Evolutionary conservation across 1,140 invertebrate species (phyloP).

Genomic region (Adelges cooleyi): DNA sequence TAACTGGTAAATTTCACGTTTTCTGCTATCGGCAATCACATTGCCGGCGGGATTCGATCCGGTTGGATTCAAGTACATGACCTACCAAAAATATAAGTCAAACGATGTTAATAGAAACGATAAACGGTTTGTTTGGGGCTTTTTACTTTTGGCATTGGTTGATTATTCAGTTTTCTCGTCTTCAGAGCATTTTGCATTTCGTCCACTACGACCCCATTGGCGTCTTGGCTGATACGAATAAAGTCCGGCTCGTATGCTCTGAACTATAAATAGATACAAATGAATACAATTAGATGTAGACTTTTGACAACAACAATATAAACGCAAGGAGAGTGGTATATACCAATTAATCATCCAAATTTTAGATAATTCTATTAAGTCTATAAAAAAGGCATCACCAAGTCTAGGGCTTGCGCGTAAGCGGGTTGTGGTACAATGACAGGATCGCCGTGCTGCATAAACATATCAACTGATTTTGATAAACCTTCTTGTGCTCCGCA

Average conservation of each 20-base stretch:
- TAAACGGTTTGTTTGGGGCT: too few relatives aligned
- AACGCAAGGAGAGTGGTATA: too few relatives aligned
- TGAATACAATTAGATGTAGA: too few relatives aligned
- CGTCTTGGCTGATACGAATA: constrained; percentile 4
- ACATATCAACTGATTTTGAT: constrained; percentile 56
- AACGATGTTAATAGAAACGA: too few relatives aligned
- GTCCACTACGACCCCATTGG: neutral
- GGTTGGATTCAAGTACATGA: constrained; percentile 50
- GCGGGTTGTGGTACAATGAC: constrained; percentile 56
- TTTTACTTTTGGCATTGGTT: constrained; percentile 5
- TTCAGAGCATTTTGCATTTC: neutral
- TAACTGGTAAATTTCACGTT: constrained; percentile 58
- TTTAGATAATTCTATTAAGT: too few relatives aligned
- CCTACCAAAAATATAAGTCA: constrained; percentile 36
- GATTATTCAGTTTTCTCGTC: constrained; percentile 2
- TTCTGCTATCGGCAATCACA: constrained; percentile 50
- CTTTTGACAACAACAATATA: too few relatives aligned
- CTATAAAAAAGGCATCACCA: too few relatives aligned
- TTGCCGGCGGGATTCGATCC: constrained; percentile 59
- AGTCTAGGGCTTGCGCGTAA: constrained; percentile 56
- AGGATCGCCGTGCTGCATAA: constrained; percentile 51
- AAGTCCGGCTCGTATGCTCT: neutral
- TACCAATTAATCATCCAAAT: too few relatives aligned
- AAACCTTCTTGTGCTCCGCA: constrained; percentile 65
- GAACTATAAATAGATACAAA: constrained; percentile 4